A percentile compares a stretch with the other conserved stretches of the same genome.
These are phyloP conservation scores for Zonotrichia albicollis DNA, from an alignment of 2,797 vertebrate species.

Conservation along the genomic window DNA sequence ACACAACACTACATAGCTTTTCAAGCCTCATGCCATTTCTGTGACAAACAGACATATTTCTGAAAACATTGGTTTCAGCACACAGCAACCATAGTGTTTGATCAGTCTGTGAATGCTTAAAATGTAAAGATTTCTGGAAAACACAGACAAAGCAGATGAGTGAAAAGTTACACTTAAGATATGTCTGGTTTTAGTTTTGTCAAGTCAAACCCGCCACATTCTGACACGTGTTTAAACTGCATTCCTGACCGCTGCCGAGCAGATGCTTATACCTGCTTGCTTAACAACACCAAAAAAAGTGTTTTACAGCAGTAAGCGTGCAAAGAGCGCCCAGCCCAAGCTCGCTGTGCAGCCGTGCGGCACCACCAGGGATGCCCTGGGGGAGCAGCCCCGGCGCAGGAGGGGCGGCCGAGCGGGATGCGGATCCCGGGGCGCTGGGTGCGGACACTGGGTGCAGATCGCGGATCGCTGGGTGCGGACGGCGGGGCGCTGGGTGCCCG, in stretches of 20 bases:
- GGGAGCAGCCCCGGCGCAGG: fast-evolving
- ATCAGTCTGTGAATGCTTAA: not conserved
- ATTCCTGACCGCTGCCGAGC: not conserved
- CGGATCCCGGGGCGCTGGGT: too few relatives aligned
- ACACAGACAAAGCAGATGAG: not conserved
- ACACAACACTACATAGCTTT: not conserved
- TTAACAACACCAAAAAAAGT: not conserved
- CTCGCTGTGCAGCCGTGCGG: fast-evolving
- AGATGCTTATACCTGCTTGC: not conserved
- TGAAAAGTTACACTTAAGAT: not conserved
- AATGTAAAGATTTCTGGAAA: not conserved
- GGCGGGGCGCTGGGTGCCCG: not conserved
- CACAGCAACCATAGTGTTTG: fast-evolving
- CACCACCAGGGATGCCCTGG: fast-evolving
- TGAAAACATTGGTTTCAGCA: not conserved
- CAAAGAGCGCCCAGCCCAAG: fast-evolving
- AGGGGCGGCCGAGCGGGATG: not conserved
- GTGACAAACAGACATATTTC: not conserved
- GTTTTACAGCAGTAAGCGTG: fast-evolving
- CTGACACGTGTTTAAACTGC: not conserved
- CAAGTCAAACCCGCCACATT: not conserved
- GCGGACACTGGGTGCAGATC: too few relatives aligned
- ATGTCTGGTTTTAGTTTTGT: fast-evolving
- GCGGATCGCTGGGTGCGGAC: too few relatives aligned
- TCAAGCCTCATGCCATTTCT: not conserved